A percentile compares a stretch with the other conserved stretches of the same genome.
Evolutionary conservation across 2,113 vertebrate genomes (phyloP).

Genomic region (Irena cyanogastra): DNA sequence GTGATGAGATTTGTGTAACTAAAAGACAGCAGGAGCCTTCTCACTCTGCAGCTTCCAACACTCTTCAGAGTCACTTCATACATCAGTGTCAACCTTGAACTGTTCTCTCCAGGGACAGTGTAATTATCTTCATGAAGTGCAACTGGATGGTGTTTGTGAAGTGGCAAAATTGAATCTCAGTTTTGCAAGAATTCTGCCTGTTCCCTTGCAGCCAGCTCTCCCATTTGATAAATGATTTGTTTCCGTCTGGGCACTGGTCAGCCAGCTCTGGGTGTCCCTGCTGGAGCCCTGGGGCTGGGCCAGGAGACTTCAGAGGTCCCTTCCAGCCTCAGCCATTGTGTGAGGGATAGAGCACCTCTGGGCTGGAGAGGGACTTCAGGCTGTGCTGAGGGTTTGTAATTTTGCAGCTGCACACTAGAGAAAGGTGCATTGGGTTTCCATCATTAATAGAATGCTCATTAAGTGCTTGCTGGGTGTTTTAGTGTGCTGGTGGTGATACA

Average conservation of each 20-base stretch:
- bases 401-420: background rate
- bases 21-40: background rate
- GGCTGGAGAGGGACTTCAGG: background rate
- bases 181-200: background rate
- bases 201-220: background rate
- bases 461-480: no score
- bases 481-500: background rate
- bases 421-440: background rate
- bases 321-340: background rate
- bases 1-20: background rate
- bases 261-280: background rate
- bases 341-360: background rate
- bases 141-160: background rate
- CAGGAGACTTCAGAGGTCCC: background rate
- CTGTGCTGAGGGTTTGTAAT: background rate
- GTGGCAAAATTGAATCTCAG: background rate
- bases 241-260: background rate
- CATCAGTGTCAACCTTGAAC: slow-evolving; percentile 22
- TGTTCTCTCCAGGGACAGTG: background rate
- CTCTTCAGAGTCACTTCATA: background rate
- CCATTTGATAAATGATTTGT: background rate
- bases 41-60: background rate
- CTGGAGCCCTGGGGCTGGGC: background rate
- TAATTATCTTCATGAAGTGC: background rate
- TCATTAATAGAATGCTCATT: accelerated